Evolutionary conservation across 1,140 invertebrate genomes (phyloP).

Genomic region (Trypoxylus dichotomus): DNA sequence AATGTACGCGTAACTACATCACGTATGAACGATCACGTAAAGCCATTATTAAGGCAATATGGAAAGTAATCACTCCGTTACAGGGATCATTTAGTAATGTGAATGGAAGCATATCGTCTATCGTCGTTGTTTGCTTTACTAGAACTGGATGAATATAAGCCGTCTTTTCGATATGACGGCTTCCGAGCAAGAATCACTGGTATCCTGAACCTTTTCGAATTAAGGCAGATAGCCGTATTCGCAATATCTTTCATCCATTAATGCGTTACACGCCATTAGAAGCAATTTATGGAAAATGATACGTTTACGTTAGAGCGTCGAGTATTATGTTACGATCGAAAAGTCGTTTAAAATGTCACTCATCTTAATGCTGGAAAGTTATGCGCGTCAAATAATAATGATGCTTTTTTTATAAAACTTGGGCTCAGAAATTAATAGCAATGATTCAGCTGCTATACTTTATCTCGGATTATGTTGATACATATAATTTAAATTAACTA

Average conservation of each 20-base stretch:
- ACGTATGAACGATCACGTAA: background rate
- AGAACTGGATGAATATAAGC: background rate
- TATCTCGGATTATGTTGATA: too few species aligned
- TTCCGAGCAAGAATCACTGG: background rate
- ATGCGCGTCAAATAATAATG: too few species aligned
- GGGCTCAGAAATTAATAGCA: too few species aligned
- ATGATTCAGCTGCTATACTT: too few species aligned
- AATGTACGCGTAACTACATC: background rate
- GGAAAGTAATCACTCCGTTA: background rate
- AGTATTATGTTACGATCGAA: background rate
- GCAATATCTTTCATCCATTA: background rate
- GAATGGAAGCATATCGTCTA: background rate
- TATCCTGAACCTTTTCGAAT: background rate
- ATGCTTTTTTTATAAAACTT: too few species aligned
- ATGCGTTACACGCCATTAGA: background rate
- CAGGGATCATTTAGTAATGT: background rate
- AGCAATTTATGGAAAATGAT: background rate
- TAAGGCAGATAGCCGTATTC: background rate
- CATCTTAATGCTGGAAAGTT: background rate
- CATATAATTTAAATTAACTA: too few species aligned
- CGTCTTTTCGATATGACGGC: background rate
- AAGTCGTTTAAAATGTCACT: background rate
- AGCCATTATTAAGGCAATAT: background rate
- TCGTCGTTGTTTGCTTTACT: background rate
- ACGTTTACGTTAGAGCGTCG: background rate